Evolutionary conservation across 2,888 invertebrate genomes (phyloP), one percentile per base, ranked within the genome.

Genomic region (Ornithoptera alexandrae): DNA sequence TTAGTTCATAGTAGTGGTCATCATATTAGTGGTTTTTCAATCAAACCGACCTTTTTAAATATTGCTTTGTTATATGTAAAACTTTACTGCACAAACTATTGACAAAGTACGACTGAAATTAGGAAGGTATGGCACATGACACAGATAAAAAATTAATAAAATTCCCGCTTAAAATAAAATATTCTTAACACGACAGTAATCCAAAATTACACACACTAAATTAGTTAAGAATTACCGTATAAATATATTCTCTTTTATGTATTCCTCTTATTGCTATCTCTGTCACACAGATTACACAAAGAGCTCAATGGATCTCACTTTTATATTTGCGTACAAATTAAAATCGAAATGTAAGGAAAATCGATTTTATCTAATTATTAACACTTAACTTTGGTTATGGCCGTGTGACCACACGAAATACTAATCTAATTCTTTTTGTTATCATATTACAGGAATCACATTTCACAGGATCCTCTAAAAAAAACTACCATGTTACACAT

Each of bases 211-310:
- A 79, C 79, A 83, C 82, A 83, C 78, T 79, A 74, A 85, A 80
- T 81, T 81, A 74, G 76, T 78, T 76, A 79, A 71, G 78, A 71
- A 72, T 67, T 72, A 73, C 72, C 73, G 78, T 81, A 81, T 81
- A 82, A 80, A 81, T 81, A 82, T 81, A 81, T 76, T 76, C 77
- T 77, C 75, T 76, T 74, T 81, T 79, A 80, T 81, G 75, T 79
- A 75, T 80, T 81, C 82, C 81, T 84, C 79, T 90, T 92, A 92
- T 92, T 92, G 91, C 91, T 92, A 90, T 84, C 80, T 90, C 92
- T 90, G 90, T 90, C 84, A 85, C 82, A 90, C 90, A 92, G 90
- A 90, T 84, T 81, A 83, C 82, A 83, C 77, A 81, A 86, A 83
- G 88, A 89, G 88, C 91, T 90, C 89, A 84, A 84, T 84, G 82